Evolutionary conservation across 2,113 vertebrate genomes (phyloP).

Genomic region (Perccottus glenii): DNA sequence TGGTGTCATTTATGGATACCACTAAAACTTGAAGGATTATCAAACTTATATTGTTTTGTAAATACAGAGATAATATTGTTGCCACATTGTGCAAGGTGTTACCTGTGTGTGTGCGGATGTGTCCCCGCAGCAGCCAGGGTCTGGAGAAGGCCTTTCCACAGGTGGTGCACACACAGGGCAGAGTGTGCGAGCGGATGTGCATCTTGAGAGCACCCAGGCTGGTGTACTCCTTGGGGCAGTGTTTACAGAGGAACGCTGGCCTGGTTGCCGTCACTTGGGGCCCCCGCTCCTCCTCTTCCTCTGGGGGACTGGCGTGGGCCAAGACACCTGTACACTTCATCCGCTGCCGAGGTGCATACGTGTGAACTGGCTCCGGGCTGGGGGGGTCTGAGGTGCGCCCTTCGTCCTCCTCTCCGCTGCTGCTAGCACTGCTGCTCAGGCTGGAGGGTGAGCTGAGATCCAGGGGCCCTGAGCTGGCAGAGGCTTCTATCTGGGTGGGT

Average conservation of each 20-base stretch:
- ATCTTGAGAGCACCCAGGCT: constrained; percentile 95
- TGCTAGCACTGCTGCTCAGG: constrained; percentile 80
- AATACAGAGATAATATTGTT: background rate
- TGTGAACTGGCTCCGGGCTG: constrained; percentile 86
- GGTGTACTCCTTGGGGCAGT: constrained; percentile 93
- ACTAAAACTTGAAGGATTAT: too few relatives aligned
- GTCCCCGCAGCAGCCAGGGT: constrained; percentile 93
- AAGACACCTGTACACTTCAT: constrained; percentile 84
- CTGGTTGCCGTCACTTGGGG: constrained; percentile 65
- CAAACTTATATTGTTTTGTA: too few relatives aligned
- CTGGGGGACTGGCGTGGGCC: constrained; percentile 80
- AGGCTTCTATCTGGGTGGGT: constrained; percentile 71
- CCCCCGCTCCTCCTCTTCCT: constrained; percentile 71
- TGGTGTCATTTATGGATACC: too few relatives aligned
- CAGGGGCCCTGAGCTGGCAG: constrained; percentile 75
- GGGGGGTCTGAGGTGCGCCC: constrained; percentile 91
- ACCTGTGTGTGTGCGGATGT: constrained; percentile 96
- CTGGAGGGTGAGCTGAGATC: constrained; percentile 88
- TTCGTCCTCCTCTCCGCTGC: constrained; percentile 91
- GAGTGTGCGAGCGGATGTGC: constrained; percentile 94
- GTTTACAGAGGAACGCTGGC: constrained; percentile 92
- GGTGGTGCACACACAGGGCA: constrained; percentile 91
- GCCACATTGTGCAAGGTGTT: background rate
- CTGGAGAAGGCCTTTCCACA: constrained; percentile 95
- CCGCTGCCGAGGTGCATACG: constrained; percentile 81